Evolutionary conservation across 2,888 invertebrate genomes (phyloP), one percentile per base, ranked within the genome.

Genomic region (Leptopterna dolabrata): DNA sequence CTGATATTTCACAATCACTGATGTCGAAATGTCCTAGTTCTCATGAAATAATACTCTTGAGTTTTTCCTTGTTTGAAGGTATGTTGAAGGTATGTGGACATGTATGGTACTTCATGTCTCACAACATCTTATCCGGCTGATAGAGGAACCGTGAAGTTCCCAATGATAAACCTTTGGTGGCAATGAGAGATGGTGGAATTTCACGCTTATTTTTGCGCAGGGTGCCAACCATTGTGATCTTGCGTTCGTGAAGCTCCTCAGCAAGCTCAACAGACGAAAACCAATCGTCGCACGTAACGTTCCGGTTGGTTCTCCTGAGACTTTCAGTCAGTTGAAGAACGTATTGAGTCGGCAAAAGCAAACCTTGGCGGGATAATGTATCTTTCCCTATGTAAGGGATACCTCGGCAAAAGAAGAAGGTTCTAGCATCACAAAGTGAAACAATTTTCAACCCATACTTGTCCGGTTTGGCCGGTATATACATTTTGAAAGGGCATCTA

Each of bases 171-270:
- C 83, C 83, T 73, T 24, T 24, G n/a, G 63, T 63, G 14, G 83
- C 55, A 70, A 82, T n/a, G 27, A 82, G 27, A 19, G 90, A 90
- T 86, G 84, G 29, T 29, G 91, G 91, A 84, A 91, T 89, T 88
- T 91, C 90, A 90, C 43, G 24, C 88, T 89, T 45, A 89, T n/a
- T n/a, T n/a, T n/a, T n/a, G n/a, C n/a, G n/a, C n/a, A n/a, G n/a
- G n/a, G n/a, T n/a, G n/a, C n/a, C 89, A 63, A 88, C 89, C 86
- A 89, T 76, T 27, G 88, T 89, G 14, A 89, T 87, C 70, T 89
- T 89, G 43, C 90, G 83, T 47, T 89, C 86, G 76, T 86, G 29
- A 70, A 89, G 55, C 81, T 86, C 86, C 86, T 89, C 88, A 27
- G 9, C 6, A n/a, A 82, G 63, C 19, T 82, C 83, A 7, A 63